Percentiles rank a stretch among this genome's conserved stretches.
Evolutionary conservation across 2,113 vertebrate genomes (phyloP).

Genomic region (Chrysemys picta): DNA sequence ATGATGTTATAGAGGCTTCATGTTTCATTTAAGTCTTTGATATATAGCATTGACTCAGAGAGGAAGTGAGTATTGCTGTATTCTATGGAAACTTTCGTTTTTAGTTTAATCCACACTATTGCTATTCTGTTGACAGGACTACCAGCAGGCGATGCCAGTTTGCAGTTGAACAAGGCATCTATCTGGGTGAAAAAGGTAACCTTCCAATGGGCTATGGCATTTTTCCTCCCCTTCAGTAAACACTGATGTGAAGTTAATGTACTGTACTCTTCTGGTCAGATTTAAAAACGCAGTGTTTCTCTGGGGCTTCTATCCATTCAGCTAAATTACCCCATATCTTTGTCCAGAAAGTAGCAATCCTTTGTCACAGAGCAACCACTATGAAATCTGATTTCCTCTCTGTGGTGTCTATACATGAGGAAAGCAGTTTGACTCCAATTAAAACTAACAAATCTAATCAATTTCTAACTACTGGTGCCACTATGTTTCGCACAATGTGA

Average conservation of each 20-base stretch:
- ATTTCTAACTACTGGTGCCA: background rate
- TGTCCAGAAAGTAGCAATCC: background rate
- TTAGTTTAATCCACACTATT: background rate
- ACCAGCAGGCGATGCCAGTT: constrained; percentile 89
- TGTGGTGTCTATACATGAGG: background rate
- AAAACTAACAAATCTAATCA: background rate
- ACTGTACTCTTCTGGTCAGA: background rate
- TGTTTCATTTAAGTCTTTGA: background rate
- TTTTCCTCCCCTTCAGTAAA: background rate
- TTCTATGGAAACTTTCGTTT: background rate
- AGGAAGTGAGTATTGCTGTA: background rate
- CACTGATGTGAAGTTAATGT: background rate
- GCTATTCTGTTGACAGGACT: constrained; percentile 73
- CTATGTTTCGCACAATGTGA: background rate
- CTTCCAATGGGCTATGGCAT: background rate
- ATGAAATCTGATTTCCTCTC: background rate
- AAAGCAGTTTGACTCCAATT: background rate
- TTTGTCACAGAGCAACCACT: background rate
- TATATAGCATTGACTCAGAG: background rate
- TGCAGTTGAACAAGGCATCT: constrained; percentile 85
- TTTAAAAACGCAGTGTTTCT: background rate
- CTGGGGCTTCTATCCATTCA: background rate
- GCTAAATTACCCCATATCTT: background rate
- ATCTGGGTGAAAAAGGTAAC: constrained; percentile 85
- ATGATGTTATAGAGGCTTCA: background rate